phyloP scores from a whole-genome alignment of 2,113 vertebrate species.

The Aramus guarauna region DNA sequence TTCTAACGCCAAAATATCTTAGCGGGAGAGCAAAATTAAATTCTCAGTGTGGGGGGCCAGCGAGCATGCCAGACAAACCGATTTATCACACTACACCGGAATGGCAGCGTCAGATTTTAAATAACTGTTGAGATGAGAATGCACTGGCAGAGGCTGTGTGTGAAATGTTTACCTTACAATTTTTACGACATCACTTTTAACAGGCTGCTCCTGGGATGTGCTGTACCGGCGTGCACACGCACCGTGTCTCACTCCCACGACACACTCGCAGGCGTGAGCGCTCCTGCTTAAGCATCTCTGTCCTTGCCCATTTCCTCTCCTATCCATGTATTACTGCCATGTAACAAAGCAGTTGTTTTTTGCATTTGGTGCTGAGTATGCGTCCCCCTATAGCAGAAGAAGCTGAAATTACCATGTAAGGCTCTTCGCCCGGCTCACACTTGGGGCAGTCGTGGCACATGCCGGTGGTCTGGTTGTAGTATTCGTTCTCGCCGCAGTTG shows the following conservation, averaged over 20 bases:
- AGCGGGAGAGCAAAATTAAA: not conserved
- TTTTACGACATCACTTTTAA: not conserved
- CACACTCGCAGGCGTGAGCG: rapidly evolving
- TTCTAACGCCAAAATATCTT: constrained; percentile 6
- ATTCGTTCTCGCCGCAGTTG: constrained; percentile 94
- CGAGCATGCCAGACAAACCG: not conserved
- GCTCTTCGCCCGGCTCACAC: constrained; percentile 92
- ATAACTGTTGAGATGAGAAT: not conserved
- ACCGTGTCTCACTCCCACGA: rapidly evolving
- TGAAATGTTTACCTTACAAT: not conserved
- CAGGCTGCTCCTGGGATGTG: not conserved
- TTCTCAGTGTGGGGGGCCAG: not conserved
- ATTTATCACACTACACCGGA: not conserved
- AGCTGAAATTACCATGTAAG: constrained; percentile 85
- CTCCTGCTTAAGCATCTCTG: not conserved
- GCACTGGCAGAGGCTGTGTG: not conserved
- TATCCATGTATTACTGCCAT: not conserved
- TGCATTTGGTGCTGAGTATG: rapidly evolving
- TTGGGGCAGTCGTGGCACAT: constrained; percentile 91
- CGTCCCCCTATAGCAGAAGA: not conserved
- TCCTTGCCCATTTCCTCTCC: not conserved
- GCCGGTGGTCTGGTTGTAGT: constrained; percentile 93
- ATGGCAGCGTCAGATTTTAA: not conserved
- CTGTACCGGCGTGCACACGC: rapidly evolving
- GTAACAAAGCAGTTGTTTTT: not conserved